These are phyloP conservation scores for Lasiurus borealis DNA, from an alignment of 2,113 vertebrate genomes.

Conservation along the genomic window DNA sequence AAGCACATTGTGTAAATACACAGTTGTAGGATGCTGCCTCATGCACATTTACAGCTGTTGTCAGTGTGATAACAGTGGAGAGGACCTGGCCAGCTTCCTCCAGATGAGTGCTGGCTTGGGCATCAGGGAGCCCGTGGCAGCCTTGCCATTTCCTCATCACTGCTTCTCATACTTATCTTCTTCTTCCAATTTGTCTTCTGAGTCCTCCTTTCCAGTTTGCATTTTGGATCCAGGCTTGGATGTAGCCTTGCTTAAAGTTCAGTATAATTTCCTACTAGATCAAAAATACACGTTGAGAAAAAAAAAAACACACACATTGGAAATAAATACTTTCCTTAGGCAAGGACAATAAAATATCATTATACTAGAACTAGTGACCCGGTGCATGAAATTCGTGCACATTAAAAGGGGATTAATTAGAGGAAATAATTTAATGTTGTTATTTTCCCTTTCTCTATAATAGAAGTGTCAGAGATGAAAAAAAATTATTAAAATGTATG, in stretches of 20 bases:
- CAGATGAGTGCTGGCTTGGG: background rate
- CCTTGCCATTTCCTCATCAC: accelerated
- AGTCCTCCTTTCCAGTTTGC: background rate
- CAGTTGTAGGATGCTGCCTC: background rate
- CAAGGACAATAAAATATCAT: background rate
- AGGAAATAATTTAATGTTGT: no score
- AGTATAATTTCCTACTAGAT: background rate
- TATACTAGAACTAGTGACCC: background rate
- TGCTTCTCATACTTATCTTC: background rate
- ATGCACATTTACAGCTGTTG: background rate
- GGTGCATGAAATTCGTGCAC: no score
- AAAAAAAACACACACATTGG: background rate
- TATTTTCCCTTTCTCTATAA: no score
- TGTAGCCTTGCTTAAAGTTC: background rate
- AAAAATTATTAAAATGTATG: no score
- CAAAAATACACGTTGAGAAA: background rate
- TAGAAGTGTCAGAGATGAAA: no score
- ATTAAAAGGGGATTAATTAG: no score
- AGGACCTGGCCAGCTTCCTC: background rate
- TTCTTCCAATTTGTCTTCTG: background rate
- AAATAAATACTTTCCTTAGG: conserved; percentile 2
- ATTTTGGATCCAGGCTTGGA: background rate
- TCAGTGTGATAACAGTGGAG: background rate
- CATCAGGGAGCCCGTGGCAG: background rate
- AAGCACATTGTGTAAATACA: background rate